These are phyloP conservation scores for Trachelus tabidus DNA, from an alignment of 2,888 invertebrate genomes.

Conservation along the genomic window DNA sequence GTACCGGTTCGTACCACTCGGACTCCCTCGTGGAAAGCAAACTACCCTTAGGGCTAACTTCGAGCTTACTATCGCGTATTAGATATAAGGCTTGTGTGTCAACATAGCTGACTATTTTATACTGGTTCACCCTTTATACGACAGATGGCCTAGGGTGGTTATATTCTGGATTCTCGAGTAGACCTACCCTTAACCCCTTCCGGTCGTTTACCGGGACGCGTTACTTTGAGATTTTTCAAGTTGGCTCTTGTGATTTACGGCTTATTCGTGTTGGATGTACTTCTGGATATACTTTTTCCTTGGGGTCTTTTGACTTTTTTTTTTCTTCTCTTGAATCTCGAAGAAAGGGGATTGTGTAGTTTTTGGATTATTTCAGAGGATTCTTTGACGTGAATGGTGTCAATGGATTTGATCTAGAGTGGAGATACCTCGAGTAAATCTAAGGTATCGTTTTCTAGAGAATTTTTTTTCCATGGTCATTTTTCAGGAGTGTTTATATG, in stretches of 20 bases:
- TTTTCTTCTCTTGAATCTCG: neutral
- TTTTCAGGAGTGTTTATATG: neutral
- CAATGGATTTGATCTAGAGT: neutral
- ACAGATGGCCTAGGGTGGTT: constrained; percentile 41
- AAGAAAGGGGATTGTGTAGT: neutral
- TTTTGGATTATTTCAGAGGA: neutral
- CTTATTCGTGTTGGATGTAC: neutral
- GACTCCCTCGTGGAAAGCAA: neutral
- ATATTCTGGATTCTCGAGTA: constrained; percentile 18
- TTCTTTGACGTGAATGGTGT: neutral
- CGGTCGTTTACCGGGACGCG: neutral
- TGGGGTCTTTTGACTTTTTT: neutral
- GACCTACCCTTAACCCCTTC: neutral
- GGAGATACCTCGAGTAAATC: neutral
- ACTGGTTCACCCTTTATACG: constrained; percentile 35
- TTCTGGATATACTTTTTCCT: neutral
- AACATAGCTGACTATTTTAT: neutral
- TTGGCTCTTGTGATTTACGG: neutral
- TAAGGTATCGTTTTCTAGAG: too few species aligned
- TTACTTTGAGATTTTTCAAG: neutral
- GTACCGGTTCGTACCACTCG: neutral
- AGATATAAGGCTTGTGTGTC: neutral
- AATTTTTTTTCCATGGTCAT: neutral
- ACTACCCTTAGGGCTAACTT: neutral
- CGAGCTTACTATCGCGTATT: neutral